Evolutionary conservation across 1,140 invertebrate genomes (phyloP).

Genomic region (Hermatobates lingyangjiaoensis): DNA sequence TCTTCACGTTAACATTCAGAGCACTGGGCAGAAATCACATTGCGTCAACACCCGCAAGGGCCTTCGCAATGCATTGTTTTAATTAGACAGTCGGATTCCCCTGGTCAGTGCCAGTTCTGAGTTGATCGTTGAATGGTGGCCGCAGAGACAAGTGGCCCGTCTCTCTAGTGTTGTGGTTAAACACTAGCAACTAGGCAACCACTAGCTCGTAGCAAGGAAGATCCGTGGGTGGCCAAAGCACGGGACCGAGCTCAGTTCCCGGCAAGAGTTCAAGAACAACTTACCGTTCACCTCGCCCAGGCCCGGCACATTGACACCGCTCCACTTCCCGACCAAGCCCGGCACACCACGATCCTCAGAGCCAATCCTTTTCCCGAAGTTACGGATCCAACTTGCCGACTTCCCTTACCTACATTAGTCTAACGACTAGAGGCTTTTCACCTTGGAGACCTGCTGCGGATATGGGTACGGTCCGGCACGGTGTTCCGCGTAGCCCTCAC

Average conservation of each 20-base stretch:
- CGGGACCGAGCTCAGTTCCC: not conserved
- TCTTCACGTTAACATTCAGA: conserved; percentile 58
- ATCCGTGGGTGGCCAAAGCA: conserved; percentile 3
- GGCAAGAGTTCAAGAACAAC: too few relatives aligned
- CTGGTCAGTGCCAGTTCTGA: conserved; percentile 65
- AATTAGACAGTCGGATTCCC: conserved; percentile 67
- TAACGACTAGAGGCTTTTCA: conserved; percentile 75
- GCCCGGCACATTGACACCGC: not conserved
- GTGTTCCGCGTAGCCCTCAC: conserved; percentile 45
- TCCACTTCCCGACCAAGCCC: conserved; percentile 29
- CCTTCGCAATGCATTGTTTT: conserved; percentile 76
- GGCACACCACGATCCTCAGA: conserved; percentile 31
- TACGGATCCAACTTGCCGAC: conserved; percentile 66
- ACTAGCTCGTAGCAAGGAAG: not conserved
- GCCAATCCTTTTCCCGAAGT: conserved; percentile 53
- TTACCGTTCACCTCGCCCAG: not conserved
- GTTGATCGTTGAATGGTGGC: conserved; percentile 42
- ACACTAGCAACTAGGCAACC: not conserved
- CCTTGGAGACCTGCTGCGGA: conserved; percentile 76
- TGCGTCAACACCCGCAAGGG: conserved; percentile 45
- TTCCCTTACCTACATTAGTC: conserved; percentile 78
- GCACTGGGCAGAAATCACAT: conserved; percentile 67
- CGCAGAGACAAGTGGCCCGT: conserved; percentile 2
- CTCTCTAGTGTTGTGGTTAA: too few relatives aligned
- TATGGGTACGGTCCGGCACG: conserved; percentile 52